Evolutionary conservation across 2,888 invertebrate genomes (phyloP).

Genomic region (Eupithecia vulgata): DNA sequence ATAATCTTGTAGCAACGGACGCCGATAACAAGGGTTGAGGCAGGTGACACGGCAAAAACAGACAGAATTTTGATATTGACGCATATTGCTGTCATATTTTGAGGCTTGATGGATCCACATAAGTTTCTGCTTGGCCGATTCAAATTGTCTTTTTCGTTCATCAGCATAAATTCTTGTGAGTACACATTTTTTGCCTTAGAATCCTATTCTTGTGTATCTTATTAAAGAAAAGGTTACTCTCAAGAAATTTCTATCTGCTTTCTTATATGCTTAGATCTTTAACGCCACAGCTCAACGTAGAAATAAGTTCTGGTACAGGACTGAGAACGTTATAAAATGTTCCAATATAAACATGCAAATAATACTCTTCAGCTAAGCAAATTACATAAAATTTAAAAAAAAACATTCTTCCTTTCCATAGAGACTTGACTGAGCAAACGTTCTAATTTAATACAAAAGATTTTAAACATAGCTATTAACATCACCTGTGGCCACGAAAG

Average conservation of each 20-base stretch:
- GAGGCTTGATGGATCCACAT: conserved; percentile 34
- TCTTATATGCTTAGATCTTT: background rate
- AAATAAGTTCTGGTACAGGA: background rate
- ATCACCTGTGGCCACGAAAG: conserved; percentile 42
- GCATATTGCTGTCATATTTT: conserved; percentile 48
- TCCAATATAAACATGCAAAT: background rate
- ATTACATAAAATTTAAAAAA: too few species aligned
- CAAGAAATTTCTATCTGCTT: background rate
- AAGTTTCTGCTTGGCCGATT: conserved; percentile 5
- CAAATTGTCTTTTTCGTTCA: background rate
- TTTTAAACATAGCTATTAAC: conserved; percentile 42
- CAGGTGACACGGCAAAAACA: conserved; percentile 73
- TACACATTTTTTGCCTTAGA: background rate
- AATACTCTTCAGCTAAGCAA: conserved; percentile 8
- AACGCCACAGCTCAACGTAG: background rate
- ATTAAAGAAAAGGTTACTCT: background rate
- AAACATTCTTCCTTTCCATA: conserved; percentile 12
- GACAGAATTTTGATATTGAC: conserved; percentile 65
- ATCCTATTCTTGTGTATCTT: background rate
- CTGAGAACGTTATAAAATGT: background rate
- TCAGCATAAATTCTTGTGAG: background rate
- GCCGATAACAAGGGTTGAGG: conserved; percentile 53
- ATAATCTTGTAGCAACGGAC: conserved; percentile 69
- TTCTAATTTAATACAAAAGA: conserved; percentile 41
- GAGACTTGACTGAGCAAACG: conserved; percentile 24